Evolutionary conservation across 2,888 invertebrate genomes (phyloP), one percentile per base, ranked within the genome.

Genomic region (Hydropsyche betteni): DNA sequence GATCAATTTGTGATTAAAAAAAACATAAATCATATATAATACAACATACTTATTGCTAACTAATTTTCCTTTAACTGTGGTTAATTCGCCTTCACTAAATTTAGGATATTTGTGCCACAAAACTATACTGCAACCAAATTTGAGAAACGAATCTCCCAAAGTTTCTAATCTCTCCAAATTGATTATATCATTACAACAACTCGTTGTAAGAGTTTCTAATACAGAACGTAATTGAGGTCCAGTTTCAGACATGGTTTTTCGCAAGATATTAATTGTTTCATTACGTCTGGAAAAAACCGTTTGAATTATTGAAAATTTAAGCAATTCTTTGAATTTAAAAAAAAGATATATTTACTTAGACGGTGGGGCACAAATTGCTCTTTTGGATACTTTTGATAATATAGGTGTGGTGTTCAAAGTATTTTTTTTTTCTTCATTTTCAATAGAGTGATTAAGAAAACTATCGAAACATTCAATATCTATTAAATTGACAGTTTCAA

Each of bases 71-170:
- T 97, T 92, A 12, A 95, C 85, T 75, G 89, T 87, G 0, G 95
- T 95, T 38, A 96, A 86, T 79, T 90, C 89, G 0, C 97, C 97
- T 85, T 97, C 97, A 81, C 92, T 90, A 58, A 89, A 88, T 0
- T 84, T 83, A 0, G 92, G 90, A 83, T 91, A 95, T 75, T 88
- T 87, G 80, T 91, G 89, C 82, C 89, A 93, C 24, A 96, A 85
- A 83, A 90, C 94, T 3, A 94, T 84, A 0, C 93, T 92, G 0
- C 90, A 88, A 1, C 92, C 90, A 80, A 92, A 93, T 85, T 98
- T 97, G 6, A 98, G 86, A 83, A 94, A 94, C 0, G 96, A 93
- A 83, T 98, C 97, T 0, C 97, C 98, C 4, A 98, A 88, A 0
- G 95, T 95, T 84, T 97, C 97, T 12, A 93, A 85, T 0, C 96